Percentiles rank a stretch among this genome's conserved stretches.
Evolutionary conservation across 1,140 invertebrate genomes (phyloP).

Genomic region (Eurytemora carolleeae): DNA sequence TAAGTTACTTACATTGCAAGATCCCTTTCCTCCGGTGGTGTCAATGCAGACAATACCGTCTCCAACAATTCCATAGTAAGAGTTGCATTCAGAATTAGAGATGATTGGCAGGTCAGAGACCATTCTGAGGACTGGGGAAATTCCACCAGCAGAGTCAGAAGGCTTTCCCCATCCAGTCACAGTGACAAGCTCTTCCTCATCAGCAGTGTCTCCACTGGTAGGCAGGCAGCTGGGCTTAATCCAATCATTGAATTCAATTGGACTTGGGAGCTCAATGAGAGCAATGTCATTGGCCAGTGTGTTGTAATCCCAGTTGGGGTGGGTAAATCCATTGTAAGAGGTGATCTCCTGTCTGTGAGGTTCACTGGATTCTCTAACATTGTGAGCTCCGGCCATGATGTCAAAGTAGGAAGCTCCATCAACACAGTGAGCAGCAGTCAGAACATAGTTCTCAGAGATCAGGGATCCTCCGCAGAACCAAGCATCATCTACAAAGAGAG

Average conservation of each 20-base stretch:
- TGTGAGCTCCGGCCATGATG: constrained; percentile 30
- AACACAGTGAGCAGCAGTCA: constrained; percentile 26
- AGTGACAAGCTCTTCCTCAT: constrained; percentile 20
- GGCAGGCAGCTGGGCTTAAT: constrained; percentile 18
- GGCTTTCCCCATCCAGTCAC: constrained; percentile 24
- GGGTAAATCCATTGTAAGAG: constrained; percentile 27
- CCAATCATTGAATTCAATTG: constrained; percentile 29
- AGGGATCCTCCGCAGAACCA: constrained; percentile 33
- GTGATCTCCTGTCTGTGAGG: constrained; percentile 23
- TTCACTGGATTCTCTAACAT: constrained; percentile 27
- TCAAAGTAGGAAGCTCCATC: constrained; percentile 15
- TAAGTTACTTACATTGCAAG: constrained; percentile 16
- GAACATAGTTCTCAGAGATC: constrained; percentile 30
- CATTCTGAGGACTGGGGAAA: not conserved
- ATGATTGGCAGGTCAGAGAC: constrained; percentile 10
- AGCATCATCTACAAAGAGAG: constrained; percentile 24
- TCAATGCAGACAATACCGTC: constrained; percentile 13
- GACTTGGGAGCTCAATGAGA: constrained; percentile 29
- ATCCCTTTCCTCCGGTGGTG: constrained; percentile 12
- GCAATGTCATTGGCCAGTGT: constrained; percentile 33
- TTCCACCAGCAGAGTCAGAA: constrained; percentile 16
- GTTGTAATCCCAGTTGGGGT: constrained; percentile 28
- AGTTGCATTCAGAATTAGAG: constrained; percentile 10
- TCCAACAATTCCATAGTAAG: constrained; percentile 13
- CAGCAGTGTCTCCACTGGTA: constrained; percentile 25